phyloP scores from a whole-genome alignment of 2,888 invertebrate species.

The Mongoloraphidia duomilia region DNA sequence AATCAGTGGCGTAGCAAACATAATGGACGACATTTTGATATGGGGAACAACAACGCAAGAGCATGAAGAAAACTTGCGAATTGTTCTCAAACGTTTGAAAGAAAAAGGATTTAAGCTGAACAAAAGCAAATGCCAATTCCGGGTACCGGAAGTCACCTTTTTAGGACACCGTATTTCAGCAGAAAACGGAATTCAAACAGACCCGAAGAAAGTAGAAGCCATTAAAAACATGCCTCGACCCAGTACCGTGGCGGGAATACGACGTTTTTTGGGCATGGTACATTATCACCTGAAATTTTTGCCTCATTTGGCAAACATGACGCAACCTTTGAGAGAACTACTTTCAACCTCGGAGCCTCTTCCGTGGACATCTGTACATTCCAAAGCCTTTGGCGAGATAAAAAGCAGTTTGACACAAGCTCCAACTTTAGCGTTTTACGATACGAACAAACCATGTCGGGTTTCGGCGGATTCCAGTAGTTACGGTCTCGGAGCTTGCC shows the following conservation, averaged over 20 bases:
- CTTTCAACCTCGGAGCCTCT: too few species aligned
- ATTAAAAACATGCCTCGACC: slow-evolving; percentile 11
- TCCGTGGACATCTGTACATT: slow-evolving; percentile 15
- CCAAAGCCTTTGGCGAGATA: slow-evolving; percentile 17
- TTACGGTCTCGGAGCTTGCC: slow-evolving; percentile 21
- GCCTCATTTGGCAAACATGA: slow-evolving; percentile 10
- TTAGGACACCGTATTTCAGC: slow-evolving; percentile 16
- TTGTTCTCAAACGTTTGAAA: not conserved
- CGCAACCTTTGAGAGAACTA: slow-evolving; percentile 13
- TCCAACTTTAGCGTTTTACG: slow-evolving; percentile 21
- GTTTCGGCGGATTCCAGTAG: slow-evolving; percentile 22
- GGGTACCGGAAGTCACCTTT: slow-evolving; percentile 12
- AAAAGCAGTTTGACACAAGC: slow-evolving; percentile 18
- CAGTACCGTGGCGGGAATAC: slow-evolving; percentile 8
- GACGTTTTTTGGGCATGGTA: slow-evolving; percentile 13
- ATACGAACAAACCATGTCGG: slow-evolving; percentile 16
- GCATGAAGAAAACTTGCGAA: not conserved
- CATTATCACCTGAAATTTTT: slow-evolving; percentile 15
- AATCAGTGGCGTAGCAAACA: not conserved
- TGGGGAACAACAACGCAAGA: not conserved
- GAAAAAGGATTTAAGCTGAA: not conserved
- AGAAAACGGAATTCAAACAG: slow-evolving; percentile 7
- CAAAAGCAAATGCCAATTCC: not conserved
- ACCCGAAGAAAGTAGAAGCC: slow-evolving; percentile 8
- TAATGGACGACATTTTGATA: slow-evolving; percentile 3